Evolutionary conservation across 2,888 invertebrate species (phyloP).

Genomic region (Nomada ruficornis): DNA sequence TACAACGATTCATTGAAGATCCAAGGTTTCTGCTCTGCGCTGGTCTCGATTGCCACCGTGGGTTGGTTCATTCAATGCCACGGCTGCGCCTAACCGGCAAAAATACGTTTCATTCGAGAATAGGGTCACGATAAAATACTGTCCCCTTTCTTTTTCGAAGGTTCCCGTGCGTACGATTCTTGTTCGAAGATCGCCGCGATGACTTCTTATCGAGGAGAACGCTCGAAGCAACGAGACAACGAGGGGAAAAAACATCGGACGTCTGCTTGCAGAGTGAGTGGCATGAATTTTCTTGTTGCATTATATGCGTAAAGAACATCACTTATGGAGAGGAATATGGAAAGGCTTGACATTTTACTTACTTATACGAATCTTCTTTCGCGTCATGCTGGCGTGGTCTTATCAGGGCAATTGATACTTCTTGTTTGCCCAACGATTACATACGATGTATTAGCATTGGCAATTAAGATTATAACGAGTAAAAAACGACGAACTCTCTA

Average conservation of each 20-base stretch:
- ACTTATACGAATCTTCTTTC: too few relatives aligned
- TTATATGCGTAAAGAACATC: too few relatives aligned
- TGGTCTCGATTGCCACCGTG: not conserved
- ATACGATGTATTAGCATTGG: too few relatives aligned
- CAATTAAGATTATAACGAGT: too few relatives aligned
- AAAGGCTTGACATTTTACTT: too few relatives aligned
- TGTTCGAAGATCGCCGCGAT: not conserved
- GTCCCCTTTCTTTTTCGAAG: slow-evolving; percentile 35
- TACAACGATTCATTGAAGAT: not conserved
- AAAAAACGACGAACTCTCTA: not conserved
- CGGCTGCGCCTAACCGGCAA: slow-evolving; percentile 6
- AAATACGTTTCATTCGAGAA: slow-evolving; percentile 40
- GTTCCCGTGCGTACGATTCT: not conserved
- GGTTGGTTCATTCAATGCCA: slow-evolving; percentile 3
- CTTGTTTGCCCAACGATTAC: too few relatives aligned
- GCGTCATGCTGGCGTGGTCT: too few relatives aligned
- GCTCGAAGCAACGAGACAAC: not conserved
- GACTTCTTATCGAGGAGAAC: not conserved
- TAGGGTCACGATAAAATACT: slow-evolving; percentile 44
- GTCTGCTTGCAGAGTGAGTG: too few relatives aligned
- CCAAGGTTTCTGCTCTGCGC: not conserved
- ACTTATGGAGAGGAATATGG: too few relatives aligned
- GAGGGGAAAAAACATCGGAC: too few relatives aligned
- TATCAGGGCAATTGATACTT: too few relatives aligned
- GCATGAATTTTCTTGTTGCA: too few relatives aligned